Evolutionary conservation across 2,113 vertebrate species (phyloP), one percentile per base, ranked within the genome.

Genomic region (Budorcas taxicolor): DNA sequence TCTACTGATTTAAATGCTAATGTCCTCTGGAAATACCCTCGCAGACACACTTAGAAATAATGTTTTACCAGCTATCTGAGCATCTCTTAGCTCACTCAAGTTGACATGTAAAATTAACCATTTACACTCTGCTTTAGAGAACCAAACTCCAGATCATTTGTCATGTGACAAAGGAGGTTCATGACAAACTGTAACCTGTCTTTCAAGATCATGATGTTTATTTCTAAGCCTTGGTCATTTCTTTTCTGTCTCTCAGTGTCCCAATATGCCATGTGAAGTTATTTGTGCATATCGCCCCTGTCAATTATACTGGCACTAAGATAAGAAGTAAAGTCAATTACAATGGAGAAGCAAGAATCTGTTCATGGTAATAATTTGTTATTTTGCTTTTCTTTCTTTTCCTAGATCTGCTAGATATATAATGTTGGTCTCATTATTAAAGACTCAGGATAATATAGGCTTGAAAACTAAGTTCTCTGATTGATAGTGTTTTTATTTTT

Each of bases 401-500:
- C 3, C 3, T 45, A 60, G 7, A 93, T 86, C 13, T 76, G 40
- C 21, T 3, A 64, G 85, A 86, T 64, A 55, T 52, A 19, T 33
- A 58, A 45, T 43, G 1, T 62, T 40, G 13, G 17, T 87, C 87
- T 81, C 80, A 8, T 33, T 83, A 90, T 91, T 97, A 91, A 96
- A 95, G 36, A 85, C 33, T 96, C 3, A 85, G 74, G 62, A 57
- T 85, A 78, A n/a, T 64, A n/a, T 53, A 87, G 81, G n/a, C 45
- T 62, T 97, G 53, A 45, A 98, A 98, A 98, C 40, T 45, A 92
- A 97, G 88, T 78, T 97, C 62, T 96, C 93, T 95, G n/a, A 81
- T 96, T 96, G 98, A 1, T 98, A 33, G 85, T 92, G 97, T 89
- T 97, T 91, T 93, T 95, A 85, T 91, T 97, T 96, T 98, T 96